Evolutionary conservation across 2,113 vertebrate species (phyloP).

Genomic region (Lanius ludovicianus): DNA sequence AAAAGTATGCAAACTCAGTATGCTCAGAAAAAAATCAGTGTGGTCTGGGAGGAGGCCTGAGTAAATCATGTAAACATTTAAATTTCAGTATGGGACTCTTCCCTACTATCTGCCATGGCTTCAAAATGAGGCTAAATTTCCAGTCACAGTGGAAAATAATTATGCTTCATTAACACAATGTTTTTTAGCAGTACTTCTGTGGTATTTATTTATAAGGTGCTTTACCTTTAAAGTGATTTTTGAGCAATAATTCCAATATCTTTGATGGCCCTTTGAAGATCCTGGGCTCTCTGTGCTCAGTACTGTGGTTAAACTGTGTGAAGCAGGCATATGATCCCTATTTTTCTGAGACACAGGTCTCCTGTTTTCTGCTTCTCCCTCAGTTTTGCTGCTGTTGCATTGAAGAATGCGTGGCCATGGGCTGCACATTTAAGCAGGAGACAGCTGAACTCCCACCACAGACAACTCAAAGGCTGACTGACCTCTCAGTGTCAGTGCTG

Average conservation of each 20-base stretch:
- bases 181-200: not conserved
- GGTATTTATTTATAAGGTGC: not conserved
- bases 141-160: not conserved
- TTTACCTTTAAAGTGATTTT: not conserved
- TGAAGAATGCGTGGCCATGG: fast-evolving
- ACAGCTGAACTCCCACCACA: not conserved
- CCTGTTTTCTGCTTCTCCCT: not conserved
- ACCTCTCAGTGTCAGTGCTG: not conserved
- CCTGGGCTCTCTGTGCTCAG: not conserved
- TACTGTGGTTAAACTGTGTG: not conserved
- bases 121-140: not conserved
- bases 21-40: not conserved
- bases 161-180: not conserved
- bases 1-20: not conserved
- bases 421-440: not conserved
- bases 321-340: not conserved
- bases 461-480: not conserved
- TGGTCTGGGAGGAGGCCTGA: not conserved
- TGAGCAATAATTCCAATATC: not conserved
- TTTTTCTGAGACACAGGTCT: not conserved
- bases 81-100: not conserved
- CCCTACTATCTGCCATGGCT: not conserved
- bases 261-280: not conserved
- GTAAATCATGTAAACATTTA: not conserved
- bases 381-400: not conserved